A percentile compares a stretch with the other conserved stretches of the same genome.
These are phyloP conservation scores for Parnassius orleans DNA, from an alignment of 2,888 invertebrate species.

Conservation along the genomic window DNA sequence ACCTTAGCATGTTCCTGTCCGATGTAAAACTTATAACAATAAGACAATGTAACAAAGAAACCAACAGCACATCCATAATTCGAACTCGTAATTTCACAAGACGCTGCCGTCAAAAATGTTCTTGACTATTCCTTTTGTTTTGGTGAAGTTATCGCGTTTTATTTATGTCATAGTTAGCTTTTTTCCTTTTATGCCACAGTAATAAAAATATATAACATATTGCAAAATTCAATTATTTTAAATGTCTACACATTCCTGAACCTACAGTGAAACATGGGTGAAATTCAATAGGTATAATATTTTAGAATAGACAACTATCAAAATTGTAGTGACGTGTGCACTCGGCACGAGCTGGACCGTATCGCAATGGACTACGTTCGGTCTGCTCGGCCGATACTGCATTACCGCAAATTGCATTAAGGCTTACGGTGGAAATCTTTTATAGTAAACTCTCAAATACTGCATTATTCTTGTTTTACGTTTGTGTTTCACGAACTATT, in stretches of 20 bases:
- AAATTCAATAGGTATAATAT: constrained; percentile 30
- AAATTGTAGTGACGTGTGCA: constrained; percentile 39
- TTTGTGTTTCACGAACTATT: too few species aligned
- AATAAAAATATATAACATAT: too few species aligned
- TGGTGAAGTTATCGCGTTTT: too few species aligned
- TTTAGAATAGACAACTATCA: constrained; percentile 30
- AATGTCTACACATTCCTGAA: background rate
- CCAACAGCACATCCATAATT: too few species aligned
- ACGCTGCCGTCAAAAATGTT: too few species aligned
- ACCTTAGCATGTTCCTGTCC: too few species aligned
- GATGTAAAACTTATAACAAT: too few species aligned
- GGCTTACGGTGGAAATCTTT: constrained; percentile 52
- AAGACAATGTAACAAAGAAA: too few species aligned
- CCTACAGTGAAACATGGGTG: constrained; percentile 5
- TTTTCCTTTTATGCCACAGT: too few species aligned
- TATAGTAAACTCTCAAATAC: constrained; percentile 45
- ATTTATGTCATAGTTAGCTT: too few species aligned
- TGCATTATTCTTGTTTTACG: constrained; percentile 11
- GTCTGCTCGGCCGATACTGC: constrained; percentile 44
- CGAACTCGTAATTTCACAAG: too few species aligned
- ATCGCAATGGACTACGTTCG: constrained; percentile 35
- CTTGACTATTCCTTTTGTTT: too few species aligned
- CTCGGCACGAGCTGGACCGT: constrained; percentile 35
- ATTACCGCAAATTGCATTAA: constrained; percentile 76
- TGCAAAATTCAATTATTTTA: background rate